These are phyloP conservation scores for Eupithecia exiguata DNA, from an alignment of 2,888 invertebrate genomes.

Conservation along the genomic window DNA sequence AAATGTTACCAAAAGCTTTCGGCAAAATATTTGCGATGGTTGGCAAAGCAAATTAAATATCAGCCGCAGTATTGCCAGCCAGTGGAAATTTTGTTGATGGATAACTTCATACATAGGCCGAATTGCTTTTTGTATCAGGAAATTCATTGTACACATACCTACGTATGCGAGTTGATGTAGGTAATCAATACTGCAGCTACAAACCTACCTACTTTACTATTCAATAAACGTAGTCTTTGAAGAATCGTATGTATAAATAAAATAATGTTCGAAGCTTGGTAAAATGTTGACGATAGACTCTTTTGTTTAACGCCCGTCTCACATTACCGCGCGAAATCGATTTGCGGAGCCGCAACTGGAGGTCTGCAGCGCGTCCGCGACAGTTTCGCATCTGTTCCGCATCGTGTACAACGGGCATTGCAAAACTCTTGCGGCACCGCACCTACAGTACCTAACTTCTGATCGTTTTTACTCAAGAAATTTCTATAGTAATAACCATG, in stretches of 20 bases:
- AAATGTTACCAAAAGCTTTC: constrained; percentile 44
- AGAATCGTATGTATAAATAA: background rate
- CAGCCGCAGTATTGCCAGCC: constrained; percentile 42
- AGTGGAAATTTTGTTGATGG: constrained; percentile 50
- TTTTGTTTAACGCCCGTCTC: background rate
- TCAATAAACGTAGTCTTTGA: background rate
- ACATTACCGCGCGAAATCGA: no score
- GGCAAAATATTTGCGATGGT: constrained; percentile 46
- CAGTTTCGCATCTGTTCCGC: no score
- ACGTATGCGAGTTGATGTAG: background rate
- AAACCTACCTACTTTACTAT: background rate
- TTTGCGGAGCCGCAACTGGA: no score
- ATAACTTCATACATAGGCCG: constrained; percentile 41
- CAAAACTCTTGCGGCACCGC: no score
- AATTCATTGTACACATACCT: constrained; percentile 18
- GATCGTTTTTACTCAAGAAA: no score
- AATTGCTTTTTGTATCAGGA: constrained; percentile 50
- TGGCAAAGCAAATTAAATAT: constrained; percentile 51
- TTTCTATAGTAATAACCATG: no score
- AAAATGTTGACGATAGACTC: background rate
- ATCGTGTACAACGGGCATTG: no score
- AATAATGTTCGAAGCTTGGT: background rate
- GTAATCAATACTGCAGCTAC: background rate
- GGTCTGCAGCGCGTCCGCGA: no score
- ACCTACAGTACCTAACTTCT: no score